Evolutionary conservation across 1,140 invertebrate genomes (phyloP).

Genomic region (Tribolium castaneum): DNA sequence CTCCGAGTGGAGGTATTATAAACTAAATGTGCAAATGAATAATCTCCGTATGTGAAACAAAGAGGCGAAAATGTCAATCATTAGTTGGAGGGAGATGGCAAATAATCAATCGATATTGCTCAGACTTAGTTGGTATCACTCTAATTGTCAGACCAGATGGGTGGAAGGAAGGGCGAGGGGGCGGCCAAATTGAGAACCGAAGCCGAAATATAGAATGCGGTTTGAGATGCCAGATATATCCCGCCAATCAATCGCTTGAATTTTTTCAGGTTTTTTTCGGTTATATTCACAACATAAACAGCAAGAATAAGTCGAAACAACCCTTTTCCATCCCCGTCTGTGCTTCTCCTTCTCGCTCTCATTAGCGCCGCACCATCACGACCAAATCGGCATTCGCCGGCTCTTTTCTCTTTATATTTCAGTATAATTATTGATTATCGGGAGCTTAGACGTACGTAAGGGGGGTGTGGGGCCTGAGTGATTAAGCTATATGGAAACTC

Average conservation of each 20-base stretch:
- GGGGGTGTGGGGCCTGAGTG: slow-evolving; percentile 33
- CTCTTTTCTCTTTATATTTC: slow-evolving; percentile 54
- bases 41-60: slow-evolving; percentile 43
- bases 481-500: slow-evolving; percentile 52
- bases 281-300: background rate
- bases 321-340: background rate
- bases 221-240: slow-evolving; percentile 32
- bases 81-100: slow-evolving; percentile 9
- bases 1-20: slow-evolving; percentile 19
- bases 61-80: slow-evolving; percentile 40
- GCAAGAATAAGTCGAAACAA: slow-evolving; percentile 38
- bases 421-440: slow-evolving; percentile 56
- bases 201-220: slow-evolving; percentile 37
- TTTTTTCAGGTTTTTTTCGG: background rate
- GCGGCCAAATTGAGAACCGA: slow-evolving; percentile 30
- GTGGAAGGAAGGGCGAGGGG: slow-evolving; percentile 14
- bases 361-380: slow-evolving; percentile 29
- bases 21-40: slow-evolving; percentile 44
- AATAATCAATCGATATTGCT: slow-evolving; percentile 56
- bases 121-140: slow-evolving; percentile 57
- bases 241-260: slow-evolving; percentile 10
- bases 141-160: slow-evolving; percentile 56
- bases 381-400: slow-evolving; percentile 44
- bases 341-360: slow-evolving; percentile 16
- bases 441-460: slow-evolving; percentile 44